phyloP scores from a whole-genome alignment of 30 jellyfish, hydroid and myxozoan species.

The Nemopilema nomurai region DNA sequence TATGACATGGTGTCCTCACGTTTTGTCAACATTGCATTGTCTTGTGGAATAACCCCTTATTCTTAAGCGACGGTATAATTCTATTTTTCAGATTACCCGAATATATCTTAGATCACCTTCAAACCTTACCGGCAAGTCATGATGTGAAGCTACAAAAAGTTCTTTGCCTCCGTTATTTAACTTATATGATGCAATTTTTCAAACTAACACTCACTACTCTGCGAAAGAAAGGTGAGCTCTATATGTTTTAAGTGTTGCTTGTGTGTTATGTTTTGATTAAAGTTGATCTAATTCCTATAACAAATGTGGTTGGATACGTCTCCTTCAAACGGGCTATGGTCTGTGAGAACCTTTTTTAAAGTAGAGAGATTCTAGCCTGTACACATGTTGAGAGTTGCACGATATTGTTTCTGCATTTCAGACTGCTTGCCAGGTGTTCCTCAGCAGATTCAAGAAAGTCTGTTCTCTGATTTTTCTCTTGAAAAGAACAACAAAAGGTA shows the following conservation, averaged over 20 bases:
- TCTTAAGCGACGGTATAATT: neutral
- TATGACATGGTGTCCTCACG: neutral
- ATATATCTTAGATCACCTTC: conserved; percentile 31
- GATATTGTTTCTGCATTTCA: neutral
- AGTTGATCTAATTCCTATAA: no score
- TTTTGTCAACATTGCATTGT: neutral
- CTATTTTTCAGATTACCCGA: conserved; percentile 54
- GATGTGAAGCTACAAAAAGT: conserved; percentile 25
- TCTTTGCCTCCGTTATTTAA: conserved; percentile 29
- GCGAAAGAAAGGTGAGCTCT: conserved; percentile 49
- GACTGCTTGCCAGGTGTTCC: conserved; percentile 52
- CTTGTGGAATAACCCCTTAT: neutral
- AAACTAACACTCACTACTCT: conserved; percentile 39
- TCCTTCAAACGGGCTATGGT: no score
- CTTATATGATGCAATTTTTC: conserved; percentile 55
- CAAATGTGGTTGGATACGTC: no score
- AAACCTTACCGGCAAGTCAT: conserved; percentile 38
- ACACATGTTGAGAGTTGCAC: no score
- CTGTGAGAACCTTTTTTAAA: no score
- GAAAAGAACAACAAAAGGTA: conserved; percentile 62
- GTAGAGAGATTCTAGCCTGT: no score
- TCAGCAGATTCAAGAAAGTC: conserved; percentile 13
- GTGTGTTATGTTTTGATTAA: no score
- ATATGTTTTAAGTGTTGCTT: neutral
- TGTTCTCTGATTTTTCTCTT: conserved; percentile 46